These are phyloP conservation scores for Muscicapa striata DNA, from an alignment of 2,797 vertebrate species.

Conservation along the genomic window DNA sequence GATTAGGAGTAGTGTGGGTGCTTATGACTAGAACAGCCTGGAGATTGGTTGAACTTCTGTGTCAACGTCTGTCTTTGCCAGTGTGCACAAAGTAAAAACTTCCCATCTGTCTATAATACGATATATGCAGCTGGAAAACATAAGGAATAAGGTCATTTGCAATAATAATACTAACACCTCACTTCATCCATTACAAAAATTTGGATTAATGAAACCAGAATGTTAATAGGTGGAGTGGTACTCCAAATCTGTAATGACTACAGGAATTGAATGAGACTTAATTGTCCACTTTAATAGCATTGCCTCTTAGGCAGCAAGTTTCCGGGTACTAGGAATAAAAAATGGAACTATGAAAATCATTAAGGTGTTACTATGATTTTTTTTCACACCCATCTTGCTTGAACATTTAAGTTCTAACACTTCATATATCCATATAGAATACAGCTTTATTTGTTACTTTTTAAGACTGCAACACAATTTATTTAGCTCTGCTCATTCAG, in stretches of 20 bases:
- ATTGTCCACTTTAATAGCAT: constrained; percentile 16
- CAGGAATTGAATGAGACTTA: not conserved
- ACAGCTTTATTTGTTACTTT: not conserved
- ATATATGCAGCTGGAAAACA: not conserved
- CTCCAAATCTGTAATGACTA: constrained; percentile 12
- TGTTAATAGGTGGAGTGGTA: constrained; percentile 16
- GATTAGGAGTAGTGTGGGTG: not conserved
- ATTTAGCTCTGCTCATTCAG: not conserved
- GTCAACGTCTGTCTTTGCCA: not conserved
- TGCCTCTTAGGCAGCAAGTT: not conserved
- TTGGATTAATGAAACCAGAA: constrained; percentile 28
- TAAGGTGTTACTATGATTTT: not conserved
- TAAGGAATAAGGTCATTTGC: not conserved
- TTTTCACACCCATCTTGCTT: not conserved
- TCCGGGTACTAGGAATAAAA: not conserved
- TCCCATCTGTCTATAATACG: not conserved
- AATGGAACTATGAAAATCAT: not conserved
- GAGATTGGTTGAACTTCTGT: not conserved
- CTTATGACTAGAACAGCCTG: not conserved
- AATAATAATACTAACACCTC: constrained; percentile 15
- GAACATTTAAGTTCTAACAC: not conserved
- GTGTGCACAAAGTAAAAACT: not conserved
- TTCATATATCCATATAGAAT: not conserved
- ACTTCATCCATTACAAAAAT: constrained; percentile 11
- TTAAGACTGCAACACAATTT: not conserved